A percentile compares a stretch with the other conserved stretches of the same genome.
Conservation (phyloP, 2,113 vertebrate genomes). For the Ciconia maguari region DNA sequence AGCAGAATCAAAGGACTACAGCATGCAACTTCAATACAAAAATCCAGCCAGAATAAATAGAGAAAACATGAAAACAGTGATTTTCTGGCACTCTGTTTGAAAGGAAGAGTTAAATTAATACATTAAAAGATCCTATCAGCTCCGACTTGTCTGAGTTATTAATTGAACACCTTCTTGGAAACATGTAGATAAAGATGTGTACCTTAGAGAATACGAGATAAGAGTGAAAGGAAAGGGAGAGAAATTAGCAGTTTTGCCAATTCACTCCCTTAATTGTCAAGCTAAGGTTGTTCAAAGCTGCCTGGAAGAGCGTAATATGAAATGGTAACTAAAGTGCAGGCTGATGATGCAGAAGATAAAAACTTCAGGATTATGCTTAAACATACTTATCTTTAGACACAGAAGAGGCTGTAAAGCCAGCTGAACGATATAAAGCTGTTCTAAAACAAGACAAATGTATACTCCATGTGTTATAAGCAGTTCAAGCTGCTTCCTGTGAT, state of each 20-base stretch:
- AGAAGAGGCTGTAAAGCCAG: slow-evolving; percentile 35
- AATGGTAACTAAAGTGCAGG: background rate
- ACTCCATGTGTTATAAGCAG: slow-evolving; percentile 57
- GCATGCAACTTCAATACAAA: background rate
- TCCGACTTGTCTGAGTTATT: slow-evolving; percentile 61
- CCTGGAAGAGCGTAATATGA: background rate
- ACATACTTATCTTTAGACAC: slow-evolving; percentile 40
- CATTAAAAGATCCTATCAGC: slow-evolving; percentile 59
- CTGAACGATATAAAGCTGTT: slow-evolving; percentile 50
- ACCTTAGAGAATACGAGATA: slow-evolving; percentile 59
- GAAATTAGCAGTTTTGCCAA: slow-evolving; percentile 54
- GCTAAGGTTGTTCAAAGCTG: slow-evolving; percentile 47
- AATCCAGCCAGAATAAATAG: slow-evolving; percentile 26
- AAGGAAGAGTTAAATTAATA: slow-evolving; percentile 66
- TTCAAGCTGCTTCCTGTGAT: slow-evolving; percentile 69
- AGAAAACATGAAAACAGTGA: slow-evolving; percentile 50
- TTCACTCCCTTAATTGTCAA: slow-evolving; percentile 22
- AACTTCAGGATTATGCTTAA: slow-evolving; percentile 45
- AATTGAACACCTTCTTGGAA: slow-evolving; percentile 71
- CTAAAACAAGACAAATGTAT: slow-evolving; percentile 64
- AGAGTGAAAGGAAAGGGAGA: slow-evolving; percentile 37
- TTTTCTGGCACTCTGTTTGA: slow-evolving; percentile 23
- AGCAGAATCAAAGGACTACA: slow-evolving; percentile 44
- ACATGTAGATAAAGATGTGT: slow-evolving; percentile 54
- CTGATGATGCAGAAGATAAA: slow-evolving; percentile 33